Conservation (phyloP, 53 echinoderm and acorn worm species). For the Crossaster papposus region DNA sequence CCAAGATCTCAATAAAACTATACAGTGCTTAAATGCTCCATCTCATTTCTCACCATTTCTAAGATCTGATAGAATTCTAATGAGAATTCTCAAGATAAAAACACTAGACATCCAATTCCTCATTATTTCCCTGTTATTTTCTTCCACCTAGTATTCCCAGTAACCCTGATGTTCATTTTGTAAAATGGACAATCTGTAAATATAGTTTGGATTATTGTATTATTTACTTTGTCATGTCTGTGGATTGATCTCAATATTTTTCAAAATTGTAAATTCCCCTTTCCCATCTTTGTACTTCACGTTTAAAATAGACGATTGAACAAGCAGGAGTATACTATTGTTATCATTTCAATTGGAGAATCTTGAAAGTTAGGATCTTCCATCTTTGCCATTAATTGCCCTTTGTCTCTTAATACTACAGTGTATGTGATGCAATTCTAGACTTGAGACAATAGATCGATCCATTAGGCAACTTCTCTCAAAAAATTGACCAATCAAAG, state of each 20-base stretch:
- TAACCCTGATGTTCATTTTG: not conserved
- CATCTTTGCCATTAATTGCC: too few relatives aligned
- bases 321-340: too few relatives aligned
- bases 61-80: not conserved
- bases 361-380: too few relatives aligned
- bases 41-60: too few relatives aligned
- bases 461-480: too few relatives aligned
- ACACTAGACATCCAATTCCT: not conserved
- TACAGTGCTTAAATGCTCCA: too few relatives aligned
- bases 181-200: constrained; percentile 2
- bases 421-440: too few relatives aligned
- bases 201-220: constrained; percentile 16
- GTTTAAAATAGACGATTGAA: too few relatives aligned
- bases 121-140: not conserved
- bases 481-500: too few relatives aligned
- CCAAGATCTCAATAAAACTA: not conserved
- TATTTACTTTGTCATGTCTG: constrained; percentile 6
- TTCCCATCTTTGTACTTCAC: not conserved
- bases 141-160: not conserved
- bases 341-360: too few relatives aligned
- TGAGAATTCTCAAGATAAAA: not conserved
- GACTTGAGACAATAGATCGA: too few relatives aligned
- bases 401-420: too few relatives aligned
- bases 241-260: not conserved
- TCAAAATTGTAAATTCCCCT: not conserved